phyloP scores from a whole-genome alignment of 2,797 vertebrate genomes.

The Rhabdophis nuchalis region DNA sequence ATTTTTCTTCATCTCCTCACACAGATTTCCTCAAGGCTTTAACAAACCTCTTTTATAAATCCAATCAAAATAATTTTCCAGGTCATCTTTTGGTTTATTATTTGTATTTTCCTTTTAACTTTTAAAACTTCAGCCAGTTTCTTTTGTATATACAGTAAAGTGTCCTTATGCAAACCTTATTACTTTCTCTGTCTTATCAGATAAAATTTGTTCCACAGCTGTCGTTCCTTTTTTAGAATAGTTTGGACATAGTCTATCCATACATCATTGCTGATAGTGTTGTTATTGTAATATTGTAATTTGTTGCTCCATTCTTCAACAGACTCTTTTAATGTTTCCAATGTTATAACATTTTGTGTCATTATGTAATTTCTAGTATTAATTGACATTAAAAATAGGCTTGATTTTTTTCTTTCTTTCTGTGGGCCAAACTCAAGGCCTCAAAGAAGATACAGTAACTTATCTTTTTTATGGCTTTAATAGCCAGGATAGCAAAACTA shows the following conservation, averaged over 20 bases:
- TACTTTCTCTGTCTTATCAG: background rate
- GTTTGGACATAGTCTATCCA: background rate
- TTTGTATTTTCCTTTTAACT: background rate
- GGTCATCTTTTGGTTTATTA: background rate
- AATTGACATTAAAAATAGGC: background rate
- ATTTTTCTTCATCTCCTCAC: background rate
- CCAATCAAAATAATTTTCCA: background rate
- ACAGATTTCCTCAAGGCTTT: background rate
- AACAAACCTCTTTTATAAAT: background rate
- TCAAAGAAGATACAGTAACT: background rate
- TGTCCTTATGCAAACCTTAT: background rate
- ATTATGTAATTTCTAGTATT: background rate
- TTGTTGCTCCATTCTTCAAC: background rate
- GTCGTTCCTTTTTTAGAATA: background rate
- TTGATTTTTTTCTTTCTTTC: background rate
- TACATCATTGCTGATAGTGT: background rate
- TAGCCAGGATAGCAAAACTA: background rate
- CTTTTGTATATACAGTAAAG: background rate
- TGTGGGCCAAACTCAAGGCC: background rate
- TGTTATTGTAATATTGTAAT: background rate
- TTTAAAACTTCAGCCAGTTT: background rate
- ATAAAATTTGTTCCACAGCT: background rate
- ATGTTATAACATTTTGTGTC: background rate
- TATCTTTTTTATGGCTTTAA: background rate
- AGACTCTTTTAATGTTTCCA: background rate